phyloP scores from a whole-genome alignment of 2,113 vertebrate species.

The Oreochromis tanganicae region DNA sequence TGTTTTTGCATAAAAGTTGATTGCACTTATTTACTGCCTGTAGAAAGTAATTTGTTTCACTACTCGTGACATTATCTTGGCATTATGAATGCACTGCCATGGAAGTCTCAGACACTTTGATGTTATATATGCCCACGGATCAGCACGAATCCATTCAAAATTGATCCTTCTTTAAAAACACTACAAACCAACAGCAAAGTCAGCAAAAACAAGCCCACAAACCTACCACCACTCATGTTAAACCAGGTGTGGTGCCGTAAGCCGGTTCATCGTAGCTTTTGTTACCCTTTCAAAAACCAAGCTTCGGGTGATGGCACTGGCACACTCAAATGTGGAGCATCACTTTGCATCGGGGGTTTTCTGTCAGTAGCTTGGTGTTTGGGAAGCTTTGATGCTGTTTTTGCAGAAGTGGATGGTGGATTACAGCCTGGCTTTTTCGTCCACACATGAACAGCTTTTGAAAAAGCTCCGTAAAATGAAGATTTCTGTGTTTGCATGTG shows the following conservation, averaged over 20 bases:
- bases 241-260: not conserved
- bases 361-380: not conserved
- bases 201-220: not conserved
- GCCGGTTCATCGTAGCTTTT: not conserved
- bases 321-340: not conserved
- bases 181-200: not conserved
- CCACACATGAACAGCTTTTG: not conserved
- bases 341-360: not conserved
- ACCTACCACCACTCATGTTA: not conserved
- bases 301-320: not conserved
- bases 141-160: not conserved
- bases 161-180: not conserved
- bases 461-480: not conserved
- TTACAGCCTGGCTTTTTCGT: not conserved
- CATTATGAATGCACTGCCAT: not conserved
- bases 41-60: not conserved
- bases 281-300: not conserved
- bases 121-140: not conserved
- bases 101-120: not conserved
- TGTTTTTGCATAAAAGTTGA: not conserved
- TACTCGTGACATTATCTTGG: not conserved
- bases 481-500: not conserved
- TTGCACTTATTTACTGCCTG: not conserved
- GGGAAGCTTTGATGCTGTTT: not conserved
- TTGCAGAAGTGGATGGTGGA: not conserved